phyloP scores from a whole-genome alignment of 2,888 invertebrate genomes.

The Plebejus anna region DNA sequence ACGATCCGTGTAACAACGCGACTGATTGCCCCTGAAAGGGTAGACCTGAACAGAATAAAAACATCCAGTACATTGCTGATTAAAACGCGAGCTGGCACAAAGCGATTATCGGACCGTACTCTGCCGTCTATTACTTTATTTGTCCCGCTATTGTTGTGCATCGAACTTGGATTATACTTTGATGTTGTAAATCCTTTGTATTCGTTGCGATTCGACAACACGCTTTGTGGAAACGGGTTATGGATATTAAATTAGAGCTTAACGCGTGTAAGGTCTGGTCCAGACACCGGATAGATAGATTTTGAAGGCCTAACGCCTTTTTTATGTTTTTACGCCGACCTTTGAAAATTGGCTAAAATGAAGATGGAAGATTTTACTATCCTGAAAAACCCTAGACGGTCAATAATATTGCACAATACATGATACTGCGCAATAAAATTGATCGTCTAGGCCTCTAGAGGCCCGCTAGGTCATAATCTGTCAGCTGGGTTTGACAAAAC shows the following conservation, averaged over 20 bases:
- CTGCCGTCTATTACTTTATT: slow-evolving; percentile 53
- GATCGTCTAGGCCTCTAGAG: too few species aligned
- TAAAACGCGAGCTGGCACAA: slow-evolving; percentile 65
- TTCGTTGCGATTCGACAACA: slow-evolving; percentile 33
- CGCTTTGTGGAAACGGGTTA: background rate
- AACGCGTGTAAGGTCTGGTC: background rate
- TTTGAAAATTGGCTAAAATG: too few species aligned
- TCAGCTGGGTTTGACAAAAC: too few species aligned
- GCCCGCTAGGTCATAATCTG: too few species aligned
- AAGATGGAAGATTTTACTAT: too few species aligned
- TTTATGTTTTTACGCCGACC: too few species aligned
- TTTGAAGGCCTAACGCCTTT: too few species aligned
- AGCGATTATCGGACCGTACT: slow-evolving; percentile 69
- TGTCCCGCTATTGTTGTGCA: slow-evolving; percentile 45
- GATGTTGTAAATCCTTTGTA: slow-evolving; percentile 50
- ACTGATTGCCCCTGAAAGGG: slow-evolving; percentile 69
- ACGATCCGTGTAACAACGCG: slow-evolving; percentile 61
- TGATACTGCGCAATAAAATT: too few species aligned
- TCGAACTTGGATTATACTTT: slow-evolving; percentile 50
- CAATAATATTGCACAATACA: too few species aligned
- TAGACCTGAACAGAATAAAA: slow-evolving; percentile 57
- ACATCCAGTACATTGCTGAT: slow-evolving; percentile 56
- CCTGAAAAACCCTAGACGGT: too few species aligned
- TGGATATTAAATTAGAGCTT: slow-evolving; percentile 14
- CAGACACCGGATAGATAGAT: background rate